These are phyloP conservation scores for Drosophila erecta DNA, from an alignment of 1,140 invertebrate species.

Conservation along the genomic window DNA sequence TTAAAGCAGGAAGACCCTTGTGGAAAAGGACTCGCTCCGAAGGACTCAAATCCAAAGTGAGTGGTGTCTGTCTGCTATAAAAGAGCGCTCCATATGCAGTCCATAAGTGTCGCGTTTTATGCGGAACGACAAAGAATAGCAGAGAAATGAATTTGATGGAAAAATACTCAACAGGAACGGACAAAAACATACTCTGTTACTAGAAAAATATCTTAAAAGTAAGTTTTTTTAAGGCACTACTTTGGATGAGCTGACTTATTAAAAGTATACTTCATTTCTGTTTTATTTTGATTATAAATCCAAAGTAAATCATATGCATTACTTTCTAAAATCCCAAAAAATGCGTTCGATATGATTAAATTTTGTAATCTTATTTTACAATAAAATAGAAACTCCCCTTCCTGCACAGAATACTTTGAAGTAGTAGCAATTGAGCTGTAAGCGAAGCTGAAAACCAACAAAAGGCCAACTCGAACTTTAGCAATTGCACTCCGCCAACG, in stretches of 20 bases:
- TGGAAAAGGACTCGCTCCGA: neutral
- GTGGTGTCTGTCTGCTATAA: slow-evolving; percentile 22
- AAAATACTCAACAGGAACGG: neutral
- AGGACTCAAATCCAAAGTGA: slow-evolving; percentile 17
- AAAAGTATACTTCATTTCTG: neutral
- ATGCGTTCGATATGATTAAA: neutral
- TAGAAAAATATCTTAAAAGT: neutral
- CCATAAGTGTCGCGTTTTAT: slow-evolving; percentile 71
- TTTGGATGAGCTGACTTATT: no score
- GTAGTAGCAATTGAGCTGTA: slow-evolving; percentile 4
- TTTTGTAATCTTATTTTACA: no score
- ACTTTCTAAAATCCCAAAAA: no score
- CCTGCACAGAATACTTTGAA: slow-evolving; percentile 6
- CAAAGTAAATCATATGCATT: no score
- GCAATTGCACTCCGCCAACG: slow-evolving; percentile 49
- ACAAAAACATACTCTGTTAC: neutral
- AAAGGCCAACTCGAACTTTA: slow-evolving; percentile 49
- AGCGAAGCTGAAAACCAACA: slow-evolving; percentile 45
- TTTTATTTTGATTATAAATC: no score
- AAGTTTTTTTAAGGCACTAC: neutral
- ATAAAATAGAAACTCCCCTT: no score
- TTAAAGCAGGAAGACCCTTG: slow-evolving; percentile 33
- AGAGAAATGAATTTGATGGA: slow-evolving; percentile 17
- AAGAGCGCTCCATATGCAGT: slow-evolving; percentile 58
- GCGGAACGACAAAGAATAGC: slow-evolving; percentile 24